Conservation (phyloP, 2,113 vertebrate genomes). For the Oncorhynchus masou region DNA sequence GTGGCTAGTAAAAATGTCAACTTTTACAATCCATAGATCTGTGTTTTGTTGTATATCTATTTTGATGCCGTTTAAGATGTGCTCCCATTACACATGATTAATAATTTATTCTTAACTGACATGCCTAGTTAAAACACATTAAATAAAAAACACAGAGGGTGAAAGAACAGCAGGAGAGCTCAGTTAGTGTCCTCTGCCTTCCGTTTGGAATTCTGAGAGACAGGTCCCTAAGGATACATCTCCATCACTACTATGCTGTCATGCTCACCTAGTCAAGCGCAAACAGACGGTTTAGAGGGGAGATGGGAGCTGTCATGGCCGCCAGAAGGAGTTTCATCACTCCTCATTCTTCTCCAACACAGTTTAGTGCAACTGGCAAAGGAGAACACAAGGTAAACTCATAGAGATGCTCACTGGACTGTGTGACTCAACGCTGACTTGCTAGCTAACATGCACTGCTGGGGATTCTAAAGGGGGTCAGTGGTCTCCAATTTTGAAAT, state of each 20-base stretch:
- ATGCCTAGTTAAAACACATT: too few species aligned
- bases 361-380: conserved; percentile 31
- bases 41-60: too few species aligned
- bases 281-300: not conserved
- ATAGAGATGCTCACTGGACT: conserved; percentile 30
- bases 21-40: too few species aligned
- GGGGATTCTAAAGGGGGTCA: conserved; percentile 22
- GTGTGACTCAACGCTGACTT: conserved; percentile 30
- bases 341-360: not conserved
- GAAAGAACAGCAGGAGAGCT: too few species aligned
- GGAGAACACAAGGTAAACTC: conserved; percentile 36
- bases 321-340: conserved; percentile 32
- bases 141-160: too few species aligned
- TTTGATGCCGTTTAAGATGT: too few species aligned
- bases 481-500: conserved; percentile 35
- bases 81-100: too few species aligned
- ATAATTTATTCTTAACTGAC: too few species aligned
- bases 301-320: not conserved
- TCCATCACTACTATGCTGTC: not conserved
- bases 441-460: not conserved
- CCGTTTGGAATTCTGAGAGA: not conserved
- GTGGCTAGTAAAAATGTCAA: too few species aligned
- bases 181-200: too few species aligned
- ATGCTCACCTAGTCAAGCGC: not conserved
- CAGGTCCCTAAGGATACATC: not conserved